Percentiles rank a stretch among this genome's conserved stretches.
phyloP scores from a whole-genome alignment of 1,140 invertebrate genomes.

The Odontomachus brunneus region DNA sequence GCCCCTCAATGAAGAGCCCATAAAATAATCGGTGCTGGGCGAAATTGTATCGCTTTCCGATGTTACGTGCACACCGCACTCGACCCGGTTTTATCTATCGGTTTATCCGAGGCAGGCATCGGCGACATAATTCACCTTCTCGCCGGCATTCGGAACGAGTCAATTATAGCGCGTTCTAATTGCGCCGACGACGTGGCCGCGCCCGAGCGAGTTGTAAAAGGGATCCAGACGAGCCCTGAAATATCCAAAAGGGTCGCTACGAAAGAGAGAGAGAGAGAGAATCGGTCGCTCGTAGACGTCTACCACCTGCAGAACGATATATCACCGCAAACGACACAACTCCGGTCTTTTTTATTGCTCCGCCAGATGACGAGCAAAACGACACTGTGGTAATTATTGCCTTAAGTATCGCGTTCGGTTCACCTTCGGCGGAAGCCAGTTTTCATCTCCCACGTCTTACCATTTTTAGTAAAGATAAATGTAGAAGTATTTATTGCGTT shows the following conservation, averaged over 20 bases:
- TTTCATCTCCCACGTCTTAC: background rate
- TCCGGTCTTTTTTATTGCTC: constrained; percentile 67
- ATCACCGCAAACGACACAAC: constrained; percentile 68
- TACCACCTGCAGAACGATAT: constrained; percentile 70
- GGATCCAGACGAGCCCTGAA: constrained; percentile 21
- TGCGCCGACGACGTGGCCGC: constrained; percentile 15
- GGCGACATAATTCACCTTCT: constrained; percentile 44
- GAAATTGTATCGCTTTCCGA: constrained; percentile 53
- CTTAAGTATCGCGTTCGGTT: constrained; percentile 50
- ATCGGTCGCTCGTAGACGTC: constrained; percentile 50
- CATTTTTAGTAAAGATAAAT: background rate
- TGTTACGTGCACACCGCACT: constrained; percentile 7
- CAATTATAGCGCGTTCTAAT: constrained; percentile 55
- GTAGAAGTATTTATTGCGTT: too few relatives aligned
- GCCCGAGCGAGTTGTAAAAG: constrained; percentile 47
- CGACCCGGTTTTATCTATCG: constrained; percentile 14
- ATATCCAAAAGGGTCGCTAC: constrained; percentile 57
- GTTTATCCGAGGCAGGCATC: constrained; percentile 16
- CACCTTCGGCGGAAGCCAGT: constrained; percentile 36
- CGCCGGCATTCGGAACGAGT: constrained; percentile 48
- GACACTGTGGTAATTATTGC: constrained; percentile 61
- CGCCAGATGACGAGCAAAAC: constrained; percentile 53
- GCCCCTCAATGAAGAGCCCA: constrained; percentile 13
- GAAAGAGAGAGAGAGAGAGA: background rate
- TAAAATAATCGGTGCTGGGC: constrained; percentile 40